Conservation (phyloP, 2,797 vertebrate species). For the Danio albolineatus region DNA sequence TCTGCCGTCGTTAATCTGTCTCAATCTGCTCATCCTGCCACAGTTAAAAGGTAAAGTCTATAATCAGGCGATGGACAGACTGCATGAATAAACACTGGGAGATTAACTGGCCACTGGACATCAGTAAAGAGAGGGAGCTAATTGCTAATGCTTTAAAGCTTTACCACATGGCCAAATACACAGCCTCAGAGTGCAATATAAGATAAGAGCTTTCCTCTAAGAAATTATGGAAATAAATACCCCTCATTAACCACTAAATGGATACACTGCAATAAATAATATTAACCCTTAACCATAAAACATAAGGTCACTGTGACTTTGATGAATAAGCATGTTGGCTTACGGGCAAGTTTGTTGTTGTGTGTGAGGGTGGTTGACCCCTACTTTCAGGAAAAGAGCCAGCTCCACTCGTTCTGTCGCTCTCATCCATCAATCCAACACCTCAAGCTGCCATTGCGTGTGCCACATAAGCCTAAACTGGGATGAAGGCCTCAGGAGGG, state of each 20-base stretch:
- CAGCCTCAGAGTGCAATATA: conserved; percentile 35
- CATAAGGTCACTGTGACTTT: conserved; percentile 30
- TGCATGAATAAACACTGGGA: conserved; percentile 44
- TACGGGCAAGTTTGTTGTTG: conserved; percentile 22
- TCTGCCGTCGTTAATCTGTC: conserved; percentile 34
- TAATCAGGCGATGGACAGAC: conserved; percentile 50
- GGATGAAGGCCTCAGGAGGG: conserved; percentile 1
- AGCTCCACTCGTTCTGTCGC: conserved; percentile 16
- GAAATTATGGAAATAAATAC: conserved; percentile 35
- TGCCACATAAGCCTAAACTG: conserved; percentile 5
- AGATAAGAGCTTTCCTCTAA: conserved; percentile 21
- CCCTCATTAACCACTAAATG: conserved; percentile 27
- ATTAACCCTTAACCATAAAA: conserved; percentile 37
- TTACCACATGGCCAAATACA: conserved; percentile 28
- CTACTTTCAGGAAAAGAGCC: conserved; percentile 32
- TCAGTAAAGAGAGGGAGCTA: conserved; percentile 45
- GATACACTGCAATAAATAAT: conserved; percentile 23
- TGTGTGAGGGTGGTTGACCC: conserved; percentile 27
- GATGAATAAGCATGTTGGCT: conserved; percentile 11
- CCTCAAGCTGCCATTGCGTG: neutral
- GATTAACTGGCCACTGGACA: conserved; percentile 46
- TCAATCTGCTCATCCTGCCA: conserved; percentile 52
- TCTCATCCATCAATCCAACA: conserved; percentile 37
- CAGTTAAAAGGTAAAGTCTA: conserved; percentile 55
- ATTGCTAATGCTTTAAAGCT: conserved; percentile 38